Conservation (phyloP, 1,140 invertebrate genomes). For the Riptortus pedestris region DNA sequence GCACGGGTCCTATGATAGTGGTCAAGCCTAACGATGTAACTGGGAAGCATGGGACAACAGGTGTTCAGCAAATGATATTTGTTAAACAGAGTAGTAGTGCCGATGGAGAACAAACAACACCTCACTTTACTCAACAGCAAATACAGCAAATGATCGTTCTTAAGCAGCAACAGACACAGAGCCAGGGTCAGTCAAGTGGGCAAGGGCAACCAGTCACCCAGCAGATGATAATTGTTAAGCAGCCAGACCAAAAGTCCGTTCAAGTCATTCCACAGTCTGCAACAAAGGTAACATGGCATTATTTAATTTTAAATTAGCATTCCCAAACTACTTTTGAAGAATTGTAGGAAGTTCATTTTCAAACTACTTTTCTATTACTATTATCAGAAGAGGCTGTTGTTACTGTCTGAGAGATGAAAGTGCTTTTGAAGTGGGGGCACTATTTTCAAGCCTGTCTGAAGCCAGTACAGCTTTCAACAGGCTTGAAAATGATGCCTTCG, state of each 20-base stretch:
- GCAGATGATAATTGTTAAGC: slow-evolving; percentile 30
- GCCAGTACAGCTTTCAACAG: too few relatives aligned
- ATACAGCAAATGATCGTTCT: slow-evolving; percentile 31
- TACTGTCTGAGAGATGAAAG: too few relatives aligned
- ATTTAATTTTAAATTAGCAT: too few relatives aligned
- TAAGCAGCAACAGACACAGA: slow-evolving; percentile 29
- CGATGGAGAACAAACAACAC: slow-evolving; percentile 2
- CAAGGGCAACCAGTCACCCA: slow-evolving; percentile 16
- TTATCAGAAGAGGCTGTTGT: too few relatives aligned
- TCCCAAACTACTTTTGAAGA: too few relatives aligned
- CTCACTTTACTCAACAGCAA: slow-evolving; percentile 30
- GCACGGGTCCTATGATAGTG: slow-evolving; percentile 9
- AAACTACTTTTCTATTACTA: too few relatives aligned
- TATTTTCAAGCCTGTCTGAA: too few relatives aligned
- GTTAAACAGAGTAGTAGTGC: slow-evolving; percentile 24
- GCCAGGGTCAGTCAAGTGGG: slow-evolving; percentile 16
- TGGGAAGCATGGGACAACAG: slow-evolving; percentile 34
- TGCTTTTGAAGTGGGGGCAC: too few relatives aligned
- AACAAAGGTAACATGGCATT: not conserved
- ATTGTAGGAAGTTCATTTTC: too few relatives aligned
- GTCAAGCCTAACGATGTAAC: slow-evolving; percentile 21
- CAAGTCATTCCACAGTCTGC: slow-evolving; percentile 26
- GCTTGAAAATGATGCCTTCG: too few relatives aligned
- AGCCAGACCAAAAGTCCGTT: slow-evolving; percentile 26
- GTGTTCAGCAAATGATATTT: slow-evolving; percentile 33